phyloP scores from a whole-genome alignment of 2,113 vertebrate species.

The Myiozetetes cayanensis region DNA sequence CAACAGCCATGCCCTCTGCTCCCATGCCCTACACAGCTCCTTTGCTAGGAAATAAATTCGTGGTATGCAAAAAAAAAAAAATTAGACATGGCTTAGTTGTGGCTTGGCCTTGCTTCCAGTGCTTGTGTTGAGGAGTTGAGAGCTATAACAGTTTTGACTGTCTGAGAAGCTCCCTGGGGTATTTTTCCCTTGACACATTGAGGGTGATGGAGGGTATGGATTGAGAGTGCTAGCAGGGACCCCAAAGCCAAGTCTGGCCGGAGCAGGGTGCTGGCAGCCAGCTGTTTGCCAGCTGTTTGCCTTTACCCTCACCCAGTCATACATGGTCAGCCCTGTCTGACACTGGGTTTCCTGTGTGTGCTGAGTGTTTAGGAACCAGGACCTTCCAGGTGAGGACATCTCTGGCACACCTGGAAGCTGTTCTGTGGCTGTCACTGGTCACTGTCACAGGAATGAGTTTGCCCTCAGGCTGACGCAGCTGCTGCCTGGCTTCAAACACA shows the following conservation, averaged over 20 bases:
- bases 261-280: background rate
- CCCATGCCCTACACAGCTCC: background rate
- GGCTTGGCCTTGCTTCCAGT: background rate
- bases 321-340: accelerated
- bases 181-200: background rate
- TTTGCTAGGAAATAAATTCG: background rate
- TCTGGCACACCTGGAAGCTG: background rate
- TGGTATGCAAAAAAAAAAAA: background rate
- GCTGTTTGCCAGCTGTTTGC: background rate
- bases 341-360: accelerated
- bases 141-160: background rate
- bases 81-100: background rate
- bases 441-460: background rate
- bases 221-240: background rate
- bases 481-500: background rate
- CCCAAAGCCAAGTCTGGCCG: background rate
- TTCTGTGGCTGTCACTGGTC: background rate
- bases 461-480: background rate
- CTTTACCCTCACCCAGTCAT: background rate
- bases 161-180: background rate
- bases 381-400: background rate
- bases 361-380: background rate
- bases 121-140: background rate
- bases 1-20: background rate
- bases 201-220: no score